Evolutionary conservation across 2,797 vertebrate genomes (phyloP).

Genomic region (Syngnathus rostellatus): DNA sequence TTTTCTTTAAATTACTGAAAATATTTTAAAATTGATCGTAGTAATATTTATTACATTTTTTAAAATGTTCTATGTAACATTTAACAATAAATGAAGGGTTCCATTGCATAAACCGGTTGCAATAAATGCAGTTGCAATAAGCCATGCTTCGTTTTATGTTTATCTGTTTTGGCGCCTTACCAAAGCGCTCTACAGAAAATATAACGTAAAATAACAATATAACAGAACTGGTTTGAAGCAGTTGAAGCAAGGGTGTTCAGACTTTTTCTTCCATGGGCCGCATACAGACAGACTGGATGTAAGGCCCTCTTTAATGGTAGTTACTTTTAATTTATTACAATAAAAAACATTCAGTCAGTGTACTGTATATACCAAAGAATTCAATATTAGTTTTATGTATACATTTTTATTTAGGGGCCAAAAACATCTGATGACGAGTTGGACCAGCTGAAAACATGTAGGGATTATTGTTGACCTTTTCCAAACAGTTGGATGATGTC

Average conservation of each 20-base stretch:
- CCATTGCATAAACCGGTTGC: no score
- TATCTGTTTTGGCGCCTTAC: background rate
- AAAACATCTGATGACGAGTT: background rate
- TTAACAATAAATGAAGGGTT: background rate
- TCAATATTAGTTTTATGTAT: background rate
- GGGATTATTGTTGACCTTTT: constrained; percentile 4
- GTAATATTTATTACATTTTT: constrained; percentile 3
- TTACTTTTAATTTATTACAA: background rate
- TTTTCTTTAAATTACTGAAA: background rate
- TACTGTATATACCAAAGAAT: background rate
- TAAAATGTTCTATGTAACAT: background rate
- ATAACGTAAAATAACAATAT: no score
- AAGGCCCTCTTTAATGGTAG: background rate
- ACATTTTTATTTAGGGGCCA: background rate
- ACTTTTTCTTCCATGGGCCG: background rate
- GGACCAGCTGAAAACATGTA: background rate
- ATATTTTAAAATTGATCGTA: background rate
- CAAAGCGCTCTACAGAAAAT: no score
- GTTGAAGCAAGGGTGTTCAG: background rate
- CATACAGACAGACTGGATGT: background rate
- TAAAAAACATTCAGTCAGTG: background rate
- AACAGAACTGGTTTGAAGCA: no score
- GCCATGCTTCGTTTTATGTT: background rate
- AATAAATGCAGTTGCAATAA: background rate
- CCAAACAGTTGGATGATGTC: constrained; percentile 10